Evolutionary conservation across 2,797 vertebrate genomes (phyloP).

Genomic region (Sebastes goodei): DNA sequence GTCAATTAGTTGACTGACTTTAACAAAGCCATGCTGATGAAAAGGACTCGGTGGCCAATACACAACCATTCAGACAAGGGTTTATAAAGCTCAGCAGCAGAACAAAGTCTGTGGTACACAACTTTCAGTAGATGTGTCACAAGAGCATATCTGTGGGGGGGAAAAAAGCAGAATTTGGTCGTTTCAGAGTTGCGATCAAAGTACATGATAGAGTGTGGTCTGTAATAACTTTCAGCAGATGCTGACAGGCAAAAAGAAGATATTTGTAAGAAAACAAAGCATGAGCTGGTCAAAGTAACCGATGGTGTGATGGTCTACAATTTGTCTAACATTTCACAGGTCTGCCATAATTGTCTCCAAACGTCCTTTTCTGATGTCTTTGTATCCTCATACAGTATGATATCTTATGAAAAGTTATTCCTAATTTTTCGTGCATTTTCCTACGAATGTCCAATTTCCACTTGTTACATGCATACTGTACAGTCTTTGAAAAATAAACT

Average conservation of each 20-base stretch:
- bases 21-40: slow-evolving; percentile 28
- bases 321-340: neutral
- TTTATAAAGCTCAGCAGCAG: neutral
- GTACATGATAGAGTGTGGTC: neutral
- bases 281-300: neutral
- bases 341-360: too few relatives aligned
- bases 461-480: too few relatives aligned
- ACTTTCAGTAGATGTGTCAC: neutral
- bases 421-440: too few relatives aligned
- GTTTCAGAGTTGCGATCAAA: neutral
- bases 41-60: slow-evolving; percentile 43
- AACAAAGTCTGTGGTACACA: neutral
- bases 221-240: neutral
- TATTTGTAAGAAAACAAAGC: neutral
- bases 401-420: too few relatives aligned
- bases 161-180: neutral
- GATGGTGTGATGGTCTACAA: neutral
- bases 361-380: neutral
- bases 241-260: neutral
- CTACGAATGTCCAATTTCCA: too few relatives aligned
- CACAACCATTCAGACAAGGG: slow-evolving; percentile 26
- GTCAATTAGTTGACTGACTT: slow-evolving; percentile 18
- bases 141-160: neutral
- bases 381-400: too few relatives aligned
- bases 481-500: too few relatives aligned